Evolutionary conservation across 2,113 vertebrate genomes (phyloP), one percentile per base, ranked within the genome.

Genomic region (Apteryx mantelli): DNA sequence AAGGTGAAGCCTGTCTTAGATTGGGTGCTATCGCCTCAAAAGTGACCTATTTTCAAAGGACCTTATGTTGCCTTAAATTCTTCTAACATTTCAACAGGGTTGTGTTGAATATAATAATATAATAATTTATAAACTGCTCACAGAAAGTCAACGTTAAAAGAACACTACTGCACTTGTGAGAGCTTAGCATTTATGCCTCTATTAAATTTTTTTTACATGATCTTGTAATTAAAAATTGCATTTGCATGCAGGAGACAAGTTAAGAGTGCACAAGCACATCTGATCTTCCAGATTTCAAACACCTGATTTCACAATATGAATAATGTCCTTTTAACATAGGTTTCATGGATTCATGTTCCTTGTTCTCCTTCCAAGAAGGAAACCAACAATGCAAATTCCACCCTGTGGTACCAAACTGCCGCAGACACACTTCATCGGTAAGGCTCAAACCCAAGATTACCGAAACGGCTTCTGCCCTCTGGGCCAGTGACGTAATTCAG

Each of bases 341-440:
- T 44, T 93, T 95, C 76, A 86, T 81, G 95, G 96, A 86, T 34
- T 76, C 77, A 65, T 5, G 3, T 83, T 95, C 66, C 61, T 79
- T 34, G 78, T 78, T 34, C 82, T 74, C 58, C 70, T 36, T 64
- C 88, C 16, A 17, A 80, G 36, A 28, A 74, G 56, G 48, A 46
- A 68, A 46, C 21, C 79, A n/a, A 1, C 15, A 16, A 44, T 20
- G 71, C 73, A 60, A 50, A 74, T 63, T 84, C 36, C 16, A 4
- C 52, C 68, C 26, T 56, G 53, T 63, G 64, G 64, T 69, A 48
- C 4, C 50, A 52, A 8, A 1, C 28, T 3, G 48, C 52, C 69
- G 46, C 69, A 65, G 42, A 40, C 36, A 8, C 32, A 1, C n/a
- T 88, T 16, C 32, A 30, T 28, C 25, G 10, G 9, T 19, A 24